Evolutionary conservation across 1,140 invertebrate genomes (phyloP).

Genomic region (Whitmania pigra): DNA sequence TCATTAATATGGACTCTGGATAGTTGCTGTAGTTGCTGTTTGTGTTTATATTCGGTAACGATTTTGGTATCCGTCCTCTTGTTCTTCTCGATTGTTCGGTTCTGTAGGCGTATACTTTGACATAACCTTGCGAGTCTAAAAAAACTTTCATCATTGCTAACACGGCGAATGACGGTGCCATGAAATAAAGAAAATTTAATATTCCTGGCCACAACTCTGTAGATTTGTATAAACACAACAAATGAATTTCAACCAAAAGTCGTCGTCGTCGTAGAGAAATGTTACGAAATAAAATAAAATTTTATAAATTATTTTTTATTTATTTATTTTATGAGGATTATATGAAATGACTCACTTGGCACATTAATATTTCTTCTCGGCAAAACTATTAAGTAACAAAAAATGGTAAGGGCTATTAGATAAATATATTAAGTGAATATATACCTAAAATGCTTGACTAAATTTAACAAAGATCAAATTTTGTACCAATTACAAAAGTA

Average conservation of each 20-base stretch:
- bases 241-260: too few relatives aligned
- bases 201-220: background rate
- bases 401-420: too few relatives aligned
- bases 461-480: too few relatives aligned
- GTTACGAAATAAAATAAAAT: too few relatives aligned
- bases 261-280: too few relatives aligned
- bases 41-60: conserved; percentile 1
- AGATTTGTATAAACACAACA: background rate
- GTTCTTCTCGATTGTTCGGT: background rate
- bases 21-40: background rate
- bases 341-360: background rate
- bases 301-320: too few relatives aligned
- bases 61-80: background rate
- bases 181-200: conserved; percentile 8
- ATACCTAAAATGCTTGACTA: too few relatives aligned
- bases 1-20: background rate
- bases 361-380: background rate
- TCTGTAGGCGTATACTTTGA: background rate
- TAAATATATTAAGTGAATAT: too few relatives aligned
- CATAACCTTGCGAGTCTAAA: background rate
- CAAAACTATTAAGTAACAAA: background rate
- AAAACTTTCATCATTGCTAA: conserved; percentile 7
- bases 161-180: background rate
- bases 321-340: too few relatives aligned
- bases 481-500: too few relatives aligned